Conservation (phyloP, 2,888 invertebrate species). For the Xylota sylvarum region DNA sequence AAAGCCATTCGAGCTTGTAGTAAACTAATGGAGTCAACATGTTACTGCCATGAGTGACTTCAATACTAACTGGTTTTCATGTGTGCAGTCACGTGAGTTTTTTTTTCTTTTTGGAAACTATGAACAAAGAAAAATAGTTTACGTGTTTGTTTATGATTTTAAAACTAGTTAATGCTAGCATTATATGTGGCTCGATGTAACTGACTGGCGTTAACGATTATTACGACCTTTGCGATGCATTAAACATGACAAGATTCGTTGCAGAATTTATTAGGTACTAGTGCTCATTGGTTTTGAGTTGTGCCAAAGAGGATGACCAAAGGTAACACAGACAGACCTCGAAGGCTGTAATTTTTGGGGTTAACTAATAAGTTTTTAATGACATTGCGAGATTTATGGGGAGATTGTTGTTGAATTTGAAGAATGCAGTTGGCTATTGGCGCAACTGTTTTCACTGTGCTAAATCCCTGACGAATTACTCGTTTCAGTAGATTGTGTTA, state of each 20-base stretch:
- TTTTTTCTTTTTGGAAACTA: background rate
- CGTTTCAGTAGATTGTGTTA: too few species aligned
- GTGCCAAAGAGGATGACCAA: too few species aligned
- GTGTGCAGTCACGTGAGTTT: slow-evolving; percentile 9
- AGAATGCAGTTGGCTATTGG: too few species aligned
- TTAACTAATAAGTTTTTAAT: too few species aligned
- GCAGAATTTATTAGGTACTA: background rate
- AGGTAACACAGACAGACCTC: too few species aligned
- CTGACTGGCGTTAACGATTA: background rate
- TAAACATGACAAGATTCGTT: background rate
- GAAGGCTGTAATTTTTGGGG: too few species aligned
- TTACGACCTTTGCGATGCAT: background rate
- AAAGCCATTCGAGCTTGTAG: background rate
- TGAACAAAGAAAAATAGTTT: slow-evolving; percentile 9
- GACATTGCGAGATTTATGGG: too few species aligned
- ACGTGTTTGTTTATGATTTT: slow-evolving; percentile 4
- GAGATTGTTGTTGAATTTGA: too few species aligned
- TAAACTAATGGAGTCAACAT: slow-evolving; percentile 1
- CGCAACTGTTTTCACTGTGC: too few species aligned
- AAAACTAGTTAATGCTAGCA: slow-evolving; percentile 5
- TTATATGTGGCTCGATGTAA: background rate
- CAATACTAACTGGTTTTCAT: background rate
- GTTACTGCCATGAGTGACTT: slow-evolving; percentile 2
- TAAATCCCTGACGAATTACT: too few species aligned
- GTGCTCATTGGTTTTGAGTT: background rate